phyloP scores from a whole-genome alignment of 2,113 vertebrate genomes.

The Ameiurus melas region DNA sequence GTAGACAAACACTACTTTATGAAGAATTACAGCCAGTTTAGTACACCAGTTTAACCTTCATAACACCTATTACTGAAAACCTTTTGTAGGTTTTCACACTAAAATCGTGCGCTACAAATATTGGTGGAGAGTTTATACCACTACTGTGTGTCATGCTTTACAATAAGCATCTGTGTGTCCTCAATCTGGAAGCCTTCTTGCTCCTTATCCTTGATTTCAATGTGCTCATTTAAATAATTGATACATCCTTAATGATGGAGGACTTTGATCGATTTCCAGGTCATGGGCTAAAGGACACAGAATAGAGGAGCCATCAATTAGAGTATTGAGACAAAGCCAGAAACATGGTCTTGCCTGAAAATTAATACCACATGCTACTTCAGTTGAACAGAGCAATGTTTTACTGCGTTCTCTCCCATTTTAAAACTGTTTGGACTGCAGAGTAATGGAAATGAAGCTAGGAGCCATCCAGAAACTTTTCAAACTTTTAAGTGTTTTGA shows the following conservation, averaged over 20 bases:
- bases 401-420: not conserved
- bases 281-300: not conserved
- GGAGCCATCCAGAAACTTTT: not conserved
- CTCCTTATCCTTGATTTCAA: not conserved
- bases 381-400: not conserved
- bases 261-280: conserved; percentile 9
- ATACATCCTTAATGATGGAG: not conserved
- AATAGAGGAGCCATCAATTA: not conserved
- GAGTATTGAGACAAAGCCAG: not conserved
- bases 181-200: not conserved
- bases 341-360: not conserved
- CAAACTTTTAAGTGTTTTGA: not conserved
- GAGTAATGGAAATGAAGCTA: not conserved
- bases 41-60: not conserved
- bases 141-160: not conserved
- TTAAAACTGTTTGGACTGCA: not conserved
- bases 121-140: not conserved
- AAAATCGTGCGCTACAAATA: not conserved
- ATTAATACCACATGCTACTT: not conserved
- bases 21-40: not conserved
- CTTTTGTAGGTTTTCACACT: not conserved
- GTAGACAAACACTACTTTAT: not conserved
- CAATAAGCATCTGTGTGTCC: not conserved
- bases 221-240: not conserved
- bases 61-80: not conserved